Percentiles rank a stretch among this genome's conserved stretches.
Evolutionary conservation across 2,113 vertebrate genomes (phyloP).

Genomic region (Glaucomys volans): DNA sequence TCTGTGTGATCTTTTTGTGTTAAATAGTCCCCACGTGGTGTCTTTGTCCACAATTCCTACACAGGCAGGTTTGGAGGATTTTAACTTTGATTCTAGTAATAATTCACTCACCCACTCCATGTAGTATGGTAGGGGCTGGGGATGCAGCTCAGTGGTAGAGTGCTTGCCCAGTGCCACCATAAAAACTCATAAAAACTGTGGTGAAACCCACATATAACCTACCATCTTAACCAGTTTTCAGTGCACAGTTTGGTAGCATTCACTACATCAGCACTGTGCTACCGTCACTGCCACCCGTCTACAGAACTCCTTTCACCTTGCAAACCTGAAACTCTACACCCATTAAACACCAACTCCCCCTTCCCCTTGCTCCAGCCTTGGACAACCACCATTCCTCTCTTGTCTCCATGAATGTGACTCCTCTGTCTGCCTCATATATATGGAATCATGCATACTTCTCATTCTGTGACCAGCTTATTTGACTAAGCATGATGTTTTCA

Average conservation of each 20-base stretch:
- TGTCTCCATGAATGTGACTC: neutral
- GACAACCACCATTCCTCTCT: neutral
- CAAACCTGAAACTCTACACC: neutral
- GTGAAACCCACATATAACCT: neutral
- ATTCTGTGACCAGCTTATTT: no score
- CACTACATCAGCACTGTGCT: no score
- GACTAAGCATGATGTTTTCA: no score
- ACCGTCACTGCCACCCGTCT: neutral
- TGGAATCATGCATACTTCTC: no score
- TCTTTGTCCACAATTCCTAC: neutral
- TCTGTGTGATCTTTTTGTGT: neutral
- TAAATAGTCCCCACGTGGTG: neutral
- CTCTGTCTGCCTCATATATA: neutral
- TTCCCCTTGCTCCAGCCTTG: neutral
- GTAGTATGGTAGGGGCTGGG: no score
- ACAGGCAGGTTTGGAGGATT: neutral
- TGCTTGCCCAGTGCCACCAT: neutral
- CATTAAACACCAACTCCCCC: neutral
- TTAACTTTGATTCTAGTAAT: neutral
- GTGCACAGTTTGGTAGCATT: neutral
- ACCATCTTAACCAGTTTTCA: neutral
- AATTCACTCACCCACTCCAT: neutral
- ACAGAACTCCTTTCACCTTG: neutral
- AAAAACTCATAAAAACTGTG: neutral
- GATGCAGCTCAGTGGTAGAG: no score